A percentile compares a stretch with the other conserved stretches of the same genome.
These are phyloP conservation scores for Ciona savignyi DNA, from an alignment of 23 tunicate species.

Conservation along the genomic window DNA sequence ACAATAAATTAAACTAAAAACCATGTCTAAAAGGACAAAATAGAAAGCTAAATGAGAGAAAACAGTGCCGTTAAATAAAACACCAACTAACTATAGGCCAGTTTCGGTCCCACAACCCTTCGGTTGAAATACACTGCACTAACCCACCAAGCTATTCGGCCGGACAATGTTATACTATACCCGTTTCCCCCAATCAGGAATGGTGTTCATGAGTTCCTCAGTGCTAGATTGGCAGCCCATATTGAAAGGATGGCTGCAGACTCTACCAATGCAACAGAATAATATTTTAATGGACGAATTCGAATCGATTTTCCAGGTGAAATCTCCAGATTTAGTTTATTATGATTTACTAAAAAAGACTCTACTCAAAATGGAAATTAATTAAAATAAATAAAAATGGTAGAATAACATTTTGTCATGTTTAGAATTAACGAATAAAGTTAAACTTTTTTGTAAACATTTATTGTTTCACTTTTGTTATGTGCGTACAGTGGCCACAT, in stretches of 20 bases:
- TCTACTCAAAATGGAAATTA: not conserved
- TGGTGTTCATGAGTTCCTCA: conserved; percentile 99
- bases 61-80: too few relatives aligned
- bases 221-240: conserved; percentile 98
- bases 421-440: not conserved
- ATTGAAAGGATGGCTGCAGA: conserved; percentile 91
- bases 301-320: conserved; percentile 83
- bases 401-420: not conserved
- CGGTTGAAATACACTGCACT: not conserved
- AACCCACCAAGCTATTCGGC: too few relatives aligned
- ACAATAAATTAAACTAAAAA: too few relatives aligned
- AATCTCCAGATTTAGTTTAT: too few relatives aligned
- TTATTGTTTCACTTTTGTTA: too few relatives aligned
- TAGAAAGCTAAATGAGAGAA: too few relatives aligned
- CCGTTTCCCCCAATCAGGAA: conserved; percentile 41
- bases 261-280: conserved; percentile 56
- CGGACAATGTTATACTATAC: too few relatives aligned
- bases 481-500: too few relatives aligned
- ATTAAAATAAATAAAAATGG: too few relatives aligned
- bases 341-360: not conserved
- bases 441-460: too few relatives aligned
- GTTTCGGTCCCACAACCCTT: not conserved
- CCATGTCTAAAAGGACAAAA: too few relatives aligned
- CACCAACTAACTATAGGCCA: too few relatives aligned
- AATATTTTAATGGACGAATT: conserved; percentile 61